Percentiles rank a stretch among this genome's conserved stretches.
Evolutionary conservation across 1,140 invertebrate species (phyloP).

Genomic region (Philaenus spumarius): DNA sequence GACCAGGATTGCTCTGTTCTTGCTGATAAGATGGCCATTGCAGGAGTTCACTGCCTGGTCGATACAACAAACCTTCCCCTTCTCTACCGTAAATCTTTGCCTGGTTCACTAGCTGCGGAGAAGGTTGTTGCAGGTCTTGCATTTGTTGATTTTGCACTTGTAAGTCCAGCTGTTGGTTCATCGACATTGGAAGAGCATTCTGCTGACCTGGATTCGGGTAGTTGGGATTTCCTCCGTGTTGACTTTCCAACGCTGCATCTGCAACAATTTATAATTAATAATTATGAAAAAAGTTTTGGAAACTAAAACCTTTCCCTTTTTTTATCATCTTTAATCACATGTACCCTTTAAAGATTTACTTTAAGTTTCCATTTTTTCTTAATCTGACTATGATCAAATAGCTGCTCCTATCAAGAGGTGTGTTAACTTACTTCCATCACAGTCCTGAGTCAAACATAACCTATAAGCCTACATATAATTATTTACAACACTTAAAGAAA

Average conservation of each 20-base stretch:
- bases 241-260: not conserved
- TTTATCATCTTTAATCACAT: too few relatives aligned
- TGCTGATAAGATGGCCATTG: conserved; percentile 23
- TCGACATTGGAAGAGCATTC: not conserved
- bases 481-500: too few relatives aligned
- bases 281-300: too few relatives aligned
- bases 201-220: not conserved
- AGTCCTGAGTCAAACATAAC: too few relatives aligned
- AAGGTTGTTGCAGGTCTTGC: conserved; percentile 8
- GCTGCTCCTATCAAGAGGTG: too few relatives aligned
- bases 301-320: too few relatives aligned
- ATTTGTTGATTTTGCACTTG: conserved; percentile 23
- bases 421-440: too few relatives aligned
- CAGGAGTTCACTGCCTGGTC: not conserved
- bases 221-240: not conserved
- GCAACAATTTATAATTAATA: too few relatives aligned
- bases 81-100: conserved; percentile 29
- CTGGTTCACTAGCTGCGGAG: conserved; percentile 14
- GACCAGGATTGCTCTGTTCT: not conserved
- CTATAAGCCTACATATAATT: too few relatives aligned
- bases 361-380: too few relatives aligned
- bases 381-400: too few relatives aligned
- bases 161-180: conserved; percentile 5
- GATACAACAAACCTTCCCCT: conserved; percentile 27
- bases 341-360: too few relatives aligned